A percentile compares a stretch with the other conserved stretches of the same genome.
phyloP scores from a whole-genome alignment of 2,113 vertebrate genomes.

The Ochotona curzoniae region DNA sequence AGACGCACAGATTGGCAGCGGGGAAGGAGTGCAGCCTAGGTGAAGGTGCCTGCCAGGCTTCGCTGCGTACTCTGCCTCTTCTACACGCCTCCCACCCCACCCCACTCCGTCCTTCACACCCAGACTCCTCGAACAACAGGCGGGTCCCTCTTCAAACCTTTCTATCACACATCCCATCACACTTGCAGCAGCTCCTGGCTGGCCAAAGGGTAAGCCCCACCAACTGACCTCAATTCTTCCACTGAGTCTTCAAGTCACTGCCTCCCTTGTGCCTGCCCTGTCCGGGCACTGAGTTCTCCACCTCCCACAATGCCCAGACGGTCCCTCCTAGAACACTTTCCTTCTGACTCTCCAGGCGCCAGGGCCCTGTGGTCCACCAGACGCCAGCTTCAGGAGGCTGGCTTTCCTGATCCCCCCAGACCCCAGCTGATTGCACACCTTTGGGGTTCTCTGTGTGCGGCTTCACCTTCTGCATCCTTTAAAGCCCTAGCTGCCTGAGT shows the following conservation, averaged over 20 bases:
- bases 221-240: too few species aligned
- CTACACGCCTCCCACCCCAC: not conserved
- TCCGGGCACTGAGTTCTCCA: fast-evolving
- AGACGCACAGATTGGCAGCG: not conserved
- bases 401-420: not conserved
- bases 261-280: fast-evolving
- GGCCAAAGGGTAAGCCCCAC: not conserved
- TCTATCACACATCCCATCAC: not conserved
- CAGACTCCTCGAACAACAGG: not conserved
- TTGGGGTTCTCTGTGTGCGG: not conserved
- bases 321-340: not conserved
- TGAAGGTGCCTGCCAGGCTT: not conserved
- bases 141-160: not conserved
- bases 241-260: fast-evolving
- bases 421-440: fast-evolving
- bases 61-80: fast-evolving
- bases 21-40: too few species aligned
- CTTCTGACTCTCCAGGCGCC: not conserved
- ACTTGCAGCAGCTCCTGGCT: not conserved
- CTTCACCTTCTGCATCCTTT: not conserved
- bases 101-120: fast-evolving
- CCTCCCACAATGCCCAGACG: not conserved
- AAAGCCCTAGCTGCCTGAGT: not conserved
- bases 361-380: not conserved
- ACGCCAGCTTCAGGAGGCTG: fast-evolving